Base-by-base conservation (phyloP, 2,888 invertebrate genomes). In the Polydrusus pterygomalis region DNA sequence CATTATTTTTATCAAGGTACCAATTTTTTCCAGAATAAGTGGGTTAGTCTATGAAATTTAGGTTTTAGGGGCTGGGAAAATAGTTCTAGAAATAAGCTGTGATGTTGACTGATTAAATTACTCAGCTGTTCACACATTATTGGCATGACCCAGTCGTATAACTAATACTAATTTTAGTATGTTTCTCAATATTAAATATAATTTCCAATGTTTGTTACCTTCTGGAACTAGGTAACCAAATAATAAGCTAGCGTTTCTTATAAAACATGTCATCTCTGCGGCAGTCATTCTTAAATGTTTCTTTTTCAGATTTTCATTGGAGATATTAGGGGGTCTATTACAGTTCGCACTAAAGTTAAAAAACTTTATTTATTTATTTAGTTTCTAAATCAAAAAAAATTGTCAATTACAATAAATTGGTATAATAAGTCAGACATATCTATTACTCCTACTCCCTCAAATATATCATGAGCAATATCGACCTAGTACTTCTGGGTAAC, bases 31-130 rank as follows among this genome's bases (percentile, higher is more conserved):
- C 25, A 54, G 3, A 1, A 54, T 18, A 13, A 8, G 11, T 54
- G 18, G 54, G 54, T 54, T 3, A 54, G 15, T 11, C 25, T 18
- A 54, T 54, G 54, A 18, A 8, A 54, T 13, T 54, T 54, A 2
- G 56, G 30, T 56, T 40, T 64, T 54, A 73, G 54, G 34, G 40
- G n/a, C 40, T 25, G 25, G 25, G 25, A 13, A 47, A 47, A 47
- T 7, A 47, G 7, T n/a, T 47, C 47, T n/a, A 47, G 2, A 47
- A 11, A 47, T 7, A 47, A 47, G 1, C 1, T 11, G 15, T 47
- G 47, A 47, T 47, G 47, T n/a, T 47, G 7, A 11, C 2, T 13
- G 6, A 47, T 47, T n/a, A 47, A n/a, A 11, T 2, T 6, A n/a
- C 47, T 6, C 15, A 47, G 6, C 7, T n/a, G 2, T 7, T n/a